phyloP scores from a whole-genome alignment of 2,888 invertebrate species.

The Cheilosia vulpina region DNA sequence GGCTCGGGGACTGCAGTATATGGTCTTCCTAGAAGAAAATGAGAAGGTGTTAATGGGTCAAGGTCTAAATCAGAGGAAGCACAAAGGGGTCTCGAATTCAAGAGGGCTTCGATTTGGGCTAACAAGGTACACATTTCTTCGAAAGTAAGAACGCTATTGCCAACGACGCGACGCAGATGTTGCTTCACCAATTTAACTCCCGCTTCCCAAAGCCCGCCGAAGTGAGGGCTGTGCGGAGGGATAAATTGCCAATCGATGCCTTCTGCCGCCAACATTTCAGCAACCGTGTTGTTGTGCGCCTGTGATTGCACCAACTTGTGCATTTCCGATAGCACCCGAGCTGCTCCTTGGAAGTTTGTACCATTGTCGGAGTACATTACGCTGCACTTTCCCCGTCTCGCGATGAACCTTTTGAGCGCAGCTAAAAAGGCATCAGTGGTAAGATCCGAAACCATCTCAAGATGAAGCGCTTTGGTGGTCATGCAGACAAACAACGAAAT shows the following conservation, averaged over 20 bases:
- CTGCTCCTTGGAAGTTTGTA: no score
- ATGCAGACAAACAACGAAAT: constrained; percentile 58
- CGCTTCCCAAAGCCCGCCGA: constrained; percentile 40
- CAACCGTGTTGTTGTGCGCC: not conserved
- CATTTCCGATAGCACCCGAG: no score
- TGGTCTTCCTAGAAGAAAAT: no score
- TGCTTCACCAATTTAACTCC: constrained; percentile 19
- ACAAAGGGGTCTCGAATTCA: constrained; percentile 28
- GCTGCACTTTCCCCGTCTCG: no score
- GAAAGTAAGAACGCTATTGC: constrained; percentile 31
- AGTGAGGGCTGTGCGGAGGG: constrained; percentile 15
- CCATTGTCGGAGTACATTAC: no score
- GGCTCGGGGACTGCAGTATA: no score
- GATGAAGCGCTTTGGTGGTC: constrained; percentile 52
- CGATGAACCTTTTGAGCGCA: no score
- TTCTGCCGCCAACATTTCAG: constrained; percentile 16
- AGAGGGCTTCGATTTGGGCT: constrained; percentile 65
- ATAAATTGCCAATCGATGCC: not conserved
- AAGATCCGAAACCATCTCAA: not conserved
- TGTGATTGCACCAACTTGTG: no score
- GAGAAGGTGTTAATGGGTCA: not conserved
- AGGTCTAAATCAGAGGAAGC: constrained; percentile 17
- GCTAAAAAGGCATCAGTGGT: not conserved
- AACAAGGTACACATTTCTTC: constrained; percentile 59
- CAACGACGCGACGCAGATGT: constrained; percentile 52